These are phyloP conservation scores for Neria commutata DNA, from an alignment of 2,888 invertebrate species.

Conservation along the genomic window DNA sequence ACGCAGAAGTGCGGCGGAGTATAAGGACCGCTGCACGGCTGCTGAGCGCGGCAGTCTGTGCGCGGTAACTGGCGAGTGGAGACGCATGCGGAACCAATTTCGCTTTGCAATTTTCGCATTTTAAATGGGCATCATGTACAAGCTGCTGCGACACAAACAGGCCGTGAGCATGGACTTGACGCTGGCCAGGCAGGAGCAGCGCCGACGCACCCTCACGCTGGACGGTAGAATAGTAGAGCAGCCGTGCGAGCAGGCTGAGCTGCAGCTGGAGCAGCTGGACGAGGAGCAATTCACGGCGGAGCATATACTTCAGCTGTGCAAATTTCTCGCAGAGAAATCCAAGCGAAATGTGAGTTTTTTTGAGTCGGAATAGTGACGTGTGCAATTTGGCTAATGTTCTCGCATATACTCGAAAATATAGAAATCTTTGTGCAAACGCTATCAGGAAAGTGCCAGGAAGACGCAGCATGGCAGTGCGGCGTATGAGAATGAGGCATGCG, in stretches of 20 bases:
- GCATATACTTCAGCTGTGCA: slow-evolving; percentile 50
- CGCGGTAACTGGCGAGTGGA: slow-evolving; percentile 35
- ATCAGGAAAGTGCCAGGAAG: neutral
- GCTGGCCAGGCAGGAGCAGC: slow-evolving; percentile 27
- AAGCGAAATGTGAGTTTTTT: slow-evolving; percentile 43
- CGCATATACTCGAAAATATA: slow-evolving; percentile 3
- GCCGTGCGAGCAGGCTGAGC: slow-evolving; percentile 7
- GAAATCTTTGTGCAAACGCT: too few relatives aligned
- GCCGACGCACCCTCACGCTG: slow-evolving; percentile 13
- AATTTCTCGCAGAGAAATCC: slow-evolving; percentile 55
- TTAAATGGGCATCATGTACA: slow-evolving; percentile 53
- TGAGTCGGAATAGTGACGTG: neutral
- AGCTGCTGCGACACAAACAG: slow-evolving; percentile 43
- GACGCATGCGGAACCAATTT: slow-evolving; percentile 11
- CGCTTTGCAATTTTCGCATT: neutral
- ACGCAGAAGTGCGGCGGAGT: neutral
- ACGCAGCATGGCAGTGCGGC: neutral
- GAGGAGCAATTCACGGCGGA: slow-evolving; percentile 46
- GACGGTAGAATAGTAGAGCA: slow-evolving; percentile 5
- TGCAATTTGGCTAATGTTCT: too few relatives aligned
- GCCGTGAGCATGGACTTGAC: slow-evolving; percentile 3
- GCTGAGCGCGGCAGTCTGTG: slow-evolving; percentile 40
- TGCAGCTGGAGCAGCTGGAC: slow-evolving; percentile 15
- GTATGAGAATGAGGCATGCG: neutral
- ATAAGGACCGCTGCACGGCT: slow-evolving; percentile 24